Evolutionary conservation across 1,140 invertebrate genomes (phyloP), one percentile per base, ranked within the genome.

Genomic region (Bathynomus jamesi): DNA sequence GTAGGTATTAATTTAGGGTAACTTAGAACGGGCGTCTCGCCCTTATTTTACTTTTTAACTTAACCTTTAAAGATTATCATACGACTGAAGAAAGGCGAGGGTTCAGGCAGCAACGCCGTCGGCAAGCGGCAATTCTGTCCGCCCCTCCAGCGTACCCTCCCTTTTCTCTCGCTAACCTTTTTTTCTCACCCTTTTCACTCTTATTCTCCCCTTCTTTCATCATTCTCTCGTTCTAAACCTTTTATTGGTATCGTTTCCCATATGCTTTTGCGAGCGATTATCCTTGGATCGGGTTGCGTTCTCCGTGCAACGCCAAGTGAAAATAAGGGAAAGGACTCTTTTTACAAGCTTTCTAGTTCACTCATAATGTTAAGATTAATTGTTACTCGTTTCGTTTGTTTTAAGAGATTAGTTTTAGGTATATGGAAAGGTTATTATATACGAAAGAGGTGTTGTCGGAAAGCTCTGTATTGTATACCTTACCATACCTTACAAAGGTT

Each of bases 341-440:
- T 2, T 10, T 11, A 3, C 21, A 10, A 28, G 11, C 21, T 63
- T 28, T 63, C 11, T 11, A 24, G 21, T 28, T 28, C 2, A 28
- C n/a, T n/a, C n/a, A n/a, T 53, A 5, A 53, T 53, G 40, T 53
- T 53, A 17, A 53, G 21, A 53, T 53, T 53, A 1, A 53, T 53
- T 53, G 5, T 11, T 3, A 53, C 40, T 53, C 11, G 27, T 24
- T 2, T 25, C 11, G 11, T 63, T 10, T 63, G 61, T 63, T 24
- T 10, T 28, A 63, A 63, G 27, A 63, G 61, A 63, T 63, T 63
- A 63, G 61, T 63, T 28, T 28, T 63, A 25, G 61, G 61, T 25
- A 24, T 63, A 24, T 63, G 61, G 61, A 17, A 25, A 2, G 61
- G 61, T 25, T 63, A 63, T 28, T 63, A 63, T 63, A 63, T 25